Evolutionary conservation across 2,797 vertebrate species (phyloP).

Genomic region (Syngnathus rostellatus): DNA sequence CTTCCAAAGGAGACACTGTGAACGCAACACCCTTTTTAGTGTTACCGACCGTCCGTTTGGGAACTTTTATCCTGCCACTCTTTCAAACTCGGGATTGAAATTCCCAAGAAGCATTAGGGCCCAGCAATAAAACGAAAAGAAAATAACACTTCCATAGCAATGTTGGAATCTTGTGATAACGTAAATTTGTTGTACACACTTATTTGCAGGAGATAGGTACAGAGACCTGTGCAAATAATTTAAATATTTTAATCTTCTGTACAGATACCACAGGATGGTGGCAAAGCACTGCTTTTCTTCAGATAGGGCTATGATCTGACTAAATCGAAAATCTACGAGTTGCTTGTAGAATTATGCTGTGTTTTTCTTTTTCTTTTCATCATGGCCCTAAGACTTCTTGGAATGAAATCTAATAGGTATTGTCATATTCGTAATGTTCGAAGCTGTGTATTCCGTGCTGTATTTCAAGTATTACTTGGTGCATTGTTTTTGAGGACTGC

Average conservation of each 20-base stretch:
- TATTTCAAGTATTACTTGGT: neutral
- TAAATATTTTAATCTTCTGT: neutral
- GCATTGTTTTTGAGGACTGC: neutral
- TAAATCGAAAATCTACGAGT: neutral
- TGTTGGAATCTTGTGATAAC: neutral
- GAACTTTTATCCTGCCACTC: conserved; percentile 10
- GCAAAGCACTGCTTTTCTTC: neutral
- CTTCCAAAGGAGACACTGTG: conserved; percentile 33
- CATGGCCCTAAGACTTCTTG: neutral
- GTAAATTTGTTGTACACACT: neutral
- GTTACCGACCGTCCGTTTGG: conserved; percentile 30
- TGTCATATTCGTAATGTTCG: neutral
- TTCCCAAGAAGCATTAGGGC: neutral
- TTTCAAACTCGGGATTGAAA: conserved; percentile 6
- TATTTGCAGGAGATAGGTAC: neutral
- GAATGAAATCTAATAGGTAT: neutral
- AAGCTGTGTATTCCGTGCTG: neutral
- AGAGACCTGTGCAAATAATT: neutral
- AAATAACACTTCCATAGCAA: neutral
- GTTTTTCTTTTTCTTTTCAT: neutral
- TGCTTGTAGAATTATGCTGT: no score
- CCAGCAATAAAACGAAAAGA: neutral
- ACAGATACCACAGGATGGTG: neutral
- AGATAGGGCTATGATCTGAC: neutral
- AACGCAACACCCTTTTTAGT: conserved; percentile 31